A percentile compares a stretch with the other conserved stretches of the same genome.
Conservation (phyloP, 2,888 invertebrate genomes). For the Meteorus cinctellus region DNA sequence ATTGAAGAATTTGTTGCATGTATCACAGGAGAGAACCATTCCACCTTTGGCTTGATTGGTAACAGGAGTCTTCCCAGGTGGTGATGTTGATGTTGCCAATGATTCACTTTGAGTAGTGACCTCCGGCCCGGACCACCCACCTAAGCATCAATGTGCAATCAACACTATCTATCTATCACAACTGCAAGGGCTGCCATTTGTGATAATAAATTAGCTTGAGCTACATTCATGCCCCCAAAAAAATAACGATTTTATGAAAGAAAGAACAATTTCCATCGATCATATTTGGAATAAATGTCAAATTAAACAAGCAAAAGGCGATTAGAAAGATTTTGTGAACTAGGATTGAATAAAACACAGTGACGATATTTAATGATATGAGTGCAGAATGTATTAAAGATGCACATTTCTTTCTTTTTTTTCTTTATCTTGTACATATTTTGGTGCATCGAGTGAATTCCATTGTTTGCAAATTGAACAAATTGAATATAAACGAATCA, state of each 20-base stretch:
- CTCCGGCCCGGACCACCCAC: constrained; percentile 62
- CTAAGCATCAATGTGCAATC: constrained; percentile 74
- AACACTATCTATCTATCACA: constrained; percentile 75
- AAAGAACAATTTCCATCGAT: constrained; percentile 9
- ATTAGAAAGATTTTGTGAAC: neutral
- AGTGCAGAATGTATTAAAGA: neutral
- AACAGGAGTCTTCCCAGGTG: constrained; percentile 5
- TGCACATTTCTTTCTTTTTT: neutral
- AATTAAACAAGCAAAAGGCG: neutral
- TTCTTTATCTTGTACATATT: neutral
- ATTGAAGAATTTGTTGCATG: constrained; percentile 71
- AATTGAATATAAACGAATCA: constrained; percentile 1
- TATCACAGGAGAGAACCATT: constrained; percentile 61
- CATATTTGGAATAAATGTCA: neutral
- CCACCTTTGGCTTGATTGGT: constrained; percentile 44
- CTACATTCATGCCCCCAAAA: constrained; percentile 72
- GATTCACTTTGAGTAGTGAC: constrained; percentile 43
- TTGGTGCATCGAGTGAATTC: neutral
- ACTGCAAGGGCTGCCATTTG: constrained; percentile 64
- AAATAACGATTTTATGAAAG: constrained; percentile 56
- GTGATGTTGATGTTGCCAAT: constrained; percentile 17
- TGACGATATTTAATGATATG: neutral
- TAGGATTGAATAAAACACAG: neutral
- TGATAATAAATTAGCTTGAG: constrained; percentile 73
- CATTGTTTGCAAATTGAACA: neutral